Evolutionary conservation across 1,140 invertebrate genomes (phyloP), one percentile per base, ranked within the genome.

Genomic region (Drosophila asahinai): DNA sequence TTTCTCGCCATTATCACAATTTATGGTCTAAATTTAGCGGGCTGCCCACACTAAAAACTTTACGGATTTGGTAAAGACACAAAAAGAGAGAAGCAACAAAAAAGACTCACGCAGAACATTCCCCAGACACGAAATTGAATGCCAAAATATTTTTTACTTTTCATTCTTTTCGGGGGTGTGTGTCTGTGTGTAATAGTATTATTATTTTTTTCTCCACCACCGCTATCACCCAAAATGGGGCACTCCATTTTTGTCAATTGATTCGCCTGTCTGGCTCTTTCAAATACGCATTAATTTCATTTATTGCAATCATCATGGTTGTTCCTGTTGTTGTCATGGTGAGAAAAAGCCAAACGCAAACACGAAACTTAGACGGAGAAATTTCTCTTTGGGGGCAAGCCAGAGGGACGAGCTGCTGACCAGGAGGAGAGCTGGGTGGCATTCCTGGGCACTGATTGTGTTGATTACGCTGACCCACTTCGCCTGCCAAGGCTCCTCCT

Each of bases 261-360:
- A 90, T 90, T 90, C 86, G 86, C 86, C 86, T 90, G 86, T 90
- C 86, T 90, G 86, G 86, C 78, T 84, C 71, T 90, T 86, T 89
- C 78, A 89, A 89, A 89, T 89, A 90, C 86, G 81, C 86, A 89
- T 89, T 89, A 90, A 89, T 90, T 89, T 90, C 86, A 89, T 89
- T 89, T 89, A 89, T 90, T 86, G 86, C 86, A 89, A 89, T 89
- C 84, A 89, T 84, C 84, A 81, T 89, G 78, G 84, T 90, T 74
- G 55, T 74, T 73, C 54, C 57, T 52, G 75, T 77, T 74, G 86
- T 80, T 86, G 87, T 67, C 84, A 84, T 89, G 74, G 84, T 67
- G 77, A 87, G 77, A 63, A 87, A 38, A 79, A 77, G 80, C 81
- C 81, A 87, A 82, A 82, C 80, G 79, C 66, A 79, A 80, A 67